Evolutionary conservation across 2,888 invertebrate genomes (phyloP).

Genomic region (Acholoe squamosa): DNA sequence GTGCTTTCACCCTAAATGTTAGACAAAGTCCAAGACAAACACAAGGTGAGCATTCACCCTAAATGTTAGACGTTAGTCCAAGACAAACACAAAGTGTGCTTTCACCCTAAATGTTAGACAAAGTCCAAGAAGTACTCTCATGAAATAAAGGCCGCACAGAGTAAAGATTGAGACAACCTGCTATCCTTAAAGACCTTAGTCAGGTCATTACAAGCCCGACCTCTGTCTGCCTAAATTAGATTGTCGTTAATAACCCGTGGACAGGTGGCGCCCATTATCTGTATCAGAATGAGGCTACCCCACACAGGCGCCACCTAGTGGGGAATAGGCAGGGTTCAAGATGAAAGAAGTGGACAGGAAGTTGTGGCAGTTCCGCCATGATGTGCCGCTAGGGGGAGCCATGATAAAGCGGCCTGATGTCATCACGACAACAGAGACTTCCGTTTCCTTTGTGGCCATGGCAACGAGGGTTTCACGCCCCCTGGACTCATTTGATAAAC

Average conservation of each 20-base stretch:
- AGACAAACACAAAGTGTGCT: no score
- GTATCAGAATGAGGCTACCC: neutral
- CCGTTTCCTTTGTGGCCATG: slow-evolving; percentile 34
- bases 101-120: no score
- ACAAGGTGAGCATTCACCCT: no score
- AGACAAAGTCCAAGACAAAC: no score
- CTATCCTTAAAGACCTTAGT: neutral
- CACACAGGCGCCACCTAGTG: slow-evolving; percentile 31
- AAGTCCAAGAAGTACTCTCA: no score
- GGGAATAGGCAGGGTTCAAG: neutral
- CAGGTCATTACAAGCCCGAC: neutral
- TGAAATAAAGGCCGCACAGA: no score
- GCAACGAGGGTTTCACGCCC: slow-evolving; percentile 23
- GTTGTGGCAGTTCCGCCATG: slow-evolving; percentile 19
- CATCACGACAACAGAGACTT: slow-evolving; percentile 47
- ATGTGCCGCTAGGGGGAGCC: neutral
- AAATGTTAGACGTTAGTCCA: no score
- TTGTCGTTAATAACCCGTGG: neutral
- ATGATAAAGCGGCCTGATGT: slow-evolving; percentile 37
- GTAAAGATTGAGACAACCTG: no score
- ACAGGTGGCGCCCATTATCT: slow-evolving; percentile 9
- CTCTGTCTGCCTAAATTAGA: slow-evolving; percentile 11
- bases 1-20: no score
- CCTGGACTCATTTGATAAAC: slow-evolving; percentile 15
- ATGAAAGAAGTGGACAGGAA: slow-evolving; percentile 40